These are phyloP conservation scores for Lepidocyrtoides sp. DNA, from an alignment of 2,888 invertebrate genomes.

Conservation along the genomic window DNA sequence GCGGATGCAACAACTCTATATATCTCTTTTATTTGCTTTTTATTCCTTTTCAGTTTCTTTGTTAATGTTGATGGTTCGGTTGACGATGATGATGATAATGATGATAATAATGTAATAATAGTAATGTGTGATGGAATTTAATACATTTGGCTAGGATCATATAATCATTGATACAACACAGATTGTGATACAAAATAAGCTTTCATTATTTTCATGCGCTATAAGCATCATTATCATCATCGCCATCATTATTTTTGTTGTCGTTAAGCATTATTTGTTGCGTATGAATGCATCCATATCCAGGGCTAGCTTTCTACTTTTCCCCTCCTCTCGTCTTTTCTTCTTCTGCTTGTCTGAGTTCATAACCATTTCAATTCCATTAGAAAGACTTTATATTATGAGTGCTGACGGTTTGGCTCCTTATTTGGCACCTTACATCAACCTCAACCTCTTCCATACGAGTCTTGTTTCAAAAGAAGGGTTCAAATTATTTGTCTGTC, in stretches of 20 bases:
- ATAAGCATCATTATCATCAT: conserved; percentile 16
- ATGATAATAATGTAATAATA: conserved; percentile 25
- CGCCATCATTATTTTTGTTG: conserved; percentile 1
- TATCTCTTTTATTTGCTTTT: conserved; percentile 27
- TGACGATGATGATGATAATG: conserved; percentile 34
- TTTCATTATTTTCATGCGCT: not conserved
- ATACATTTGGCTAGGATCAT: conserved; percentile 34
- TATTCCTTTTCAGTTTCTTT: conserved; percentile 55
- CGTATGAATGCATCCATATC: conserved; percentile 9
- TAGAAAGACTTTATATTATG: conserved; percentile 44
- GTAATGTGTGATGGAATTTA: conserved; percentile 30
- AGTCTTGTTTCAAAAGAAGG: not conserved
- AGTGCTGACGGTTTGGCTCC: conserved; percentile 64
- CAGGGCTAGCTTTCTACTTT: conserved; percentile 44
- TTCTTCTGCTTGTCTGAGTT: conserved; percentile 69
- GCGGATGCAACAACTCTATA: conserved; percentile 2
- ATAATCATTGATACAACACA: not conserved
- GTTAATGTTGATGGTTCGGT: conserved; percentile 2
- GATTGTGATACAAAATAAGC: conserved; percentile 1
- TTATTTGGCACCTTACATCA: conserved; percentile 71
- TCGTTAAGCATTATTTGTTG: not conserved
- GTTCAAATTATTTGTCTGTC: not conserved
- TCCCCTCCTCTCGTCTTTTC: conserved; percentile 9
- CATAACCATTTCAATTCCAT: conserved; percentile 70
- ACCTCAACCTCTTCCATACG: conserved; percentile 19